Conservation (phyloP, 1,140 invertebrate genomes). For the Macrostomum lignano region DNA sequence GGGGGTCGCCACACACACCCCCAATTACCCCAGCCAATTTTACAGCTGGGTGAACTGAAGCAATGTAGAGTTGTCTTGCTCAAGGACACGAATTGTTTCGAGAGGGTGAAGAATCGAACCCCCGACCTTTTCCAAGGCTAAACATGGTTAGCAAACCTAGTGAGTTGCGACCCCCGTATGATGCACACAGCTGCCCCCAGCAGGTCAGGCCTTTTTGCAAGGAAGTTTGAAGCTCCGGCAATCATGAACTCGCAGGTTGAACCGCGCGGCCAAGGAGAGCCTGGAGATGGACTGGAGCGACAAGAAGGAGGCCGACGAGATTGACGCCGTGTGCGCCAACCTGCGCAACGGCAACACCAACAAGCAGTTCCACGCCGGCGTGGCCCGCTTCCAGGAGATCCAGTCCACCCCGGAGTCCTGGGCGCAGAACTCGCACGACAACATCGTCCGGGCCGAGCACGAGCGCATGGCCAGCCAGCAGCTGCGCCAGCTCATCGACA, state of each 20-base stretch:
- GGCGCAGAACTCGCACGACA: constrained; percentile 24
- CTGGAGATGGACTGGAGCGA: constrained; percentile 63
- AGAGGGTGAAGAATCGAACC: no score
- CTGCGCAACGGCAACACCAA: constrained; percentile 22
- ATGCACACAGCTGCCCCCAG: no score
- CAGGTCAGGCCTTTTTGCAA: no score
- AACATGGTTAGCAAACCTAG: no score
- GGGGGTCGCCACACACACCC: no score
- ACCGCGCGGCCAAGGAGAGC: constrained; percentile 44
- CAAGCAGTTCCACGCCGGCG: constrained; percentile 26
- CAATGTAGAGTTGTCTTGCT: no score
- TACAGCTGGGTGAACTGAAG: no score
- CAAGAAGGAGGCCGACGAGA: constrained; percentile 46
- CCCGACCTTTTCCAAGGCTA: no score
- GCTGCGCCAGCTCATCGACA: constrained; percentile 23
- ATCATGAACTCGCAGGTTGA: constrained; percentile 30
- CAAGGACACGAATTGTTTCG: no score
- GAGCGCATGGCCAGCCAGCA: constrained; percentile 28
- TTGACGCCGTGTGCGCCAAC: constrained; percentile 31
- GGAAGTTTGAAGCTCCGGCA: no score
- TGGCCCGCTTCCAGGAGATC: constrained; percentile 27
- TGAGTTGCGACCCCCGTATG: no score
- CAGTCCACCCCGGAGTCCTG: not conserved
- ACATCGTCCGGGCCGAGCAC: constrained; percentile 24
- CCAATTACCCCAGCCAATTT: no score